These are phyloP conservation scores for Dendrophyllia cribrosa DNA, from an alignment of 64 coral and sea anemone genomes.

Conservation along the genomic window DNA sequence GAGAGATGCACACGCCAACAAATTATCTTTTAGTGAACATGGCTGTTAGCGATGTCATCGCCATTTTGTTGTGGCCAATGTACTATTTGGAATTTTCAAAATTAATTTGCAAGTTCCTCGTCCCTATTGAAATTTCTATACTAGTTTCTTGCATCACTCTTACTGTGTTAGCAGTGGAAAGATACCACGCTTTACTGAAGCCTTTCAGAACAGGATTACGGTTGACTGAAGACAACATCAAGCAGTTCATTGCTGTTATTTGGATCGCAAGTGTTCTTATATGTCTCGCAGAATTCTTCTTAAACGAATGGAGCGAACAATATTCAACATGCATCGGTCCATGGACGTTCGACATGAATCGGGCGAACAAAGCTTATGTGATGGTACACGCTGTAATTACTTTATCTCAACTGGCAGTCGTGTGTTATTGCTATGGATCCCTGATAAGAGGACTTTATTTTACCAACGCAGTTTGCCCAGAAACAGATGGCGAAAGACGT, in stretches of 20 bases:
- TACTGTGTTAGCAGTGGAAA: too few species aligned
- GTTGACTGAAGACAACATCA: neutral
- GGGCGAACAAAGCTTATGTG: neutral
- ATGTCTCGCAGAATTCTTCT: neutral
- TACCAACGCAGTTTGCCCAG: constrained; percentile 19
- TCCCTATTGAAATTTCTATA: neutral
- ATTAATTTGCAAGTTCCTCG: neutral
- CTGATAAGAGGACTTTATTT: constrained; percentile 57
- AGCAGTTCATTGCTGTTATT: neutral
- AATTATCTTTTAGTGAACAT: neutral
- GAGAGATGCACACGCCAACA: neutral
- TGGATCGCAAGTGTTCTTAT: neutral
- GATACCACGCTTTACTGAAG: too few species aligned
- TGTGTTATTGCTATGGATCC: constrained; percentile 25
- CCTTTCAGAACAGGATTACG: neutral
- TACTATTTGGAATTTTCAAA: neutral
- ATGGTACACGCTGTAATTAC: neutral
- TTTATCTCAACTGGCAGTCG: neutral
- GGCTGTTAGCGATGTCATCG: neutral
- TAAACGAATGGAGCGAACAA: neutral
- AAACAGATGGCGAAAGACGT: neutral
- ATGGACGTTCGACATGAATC: neutral
- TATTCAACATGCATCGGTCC: neutral
- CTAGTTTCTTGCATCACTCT: neutral
- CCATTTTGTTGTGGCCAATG: neutral